A percentile compares a stretch with the other conserved stretches of the same genome.
These are phyloP conservation scores for Sycophila sp. DNA, from an alignment of 1,140 invertebrate genomes.

Conservation along the genomic window DNA sequence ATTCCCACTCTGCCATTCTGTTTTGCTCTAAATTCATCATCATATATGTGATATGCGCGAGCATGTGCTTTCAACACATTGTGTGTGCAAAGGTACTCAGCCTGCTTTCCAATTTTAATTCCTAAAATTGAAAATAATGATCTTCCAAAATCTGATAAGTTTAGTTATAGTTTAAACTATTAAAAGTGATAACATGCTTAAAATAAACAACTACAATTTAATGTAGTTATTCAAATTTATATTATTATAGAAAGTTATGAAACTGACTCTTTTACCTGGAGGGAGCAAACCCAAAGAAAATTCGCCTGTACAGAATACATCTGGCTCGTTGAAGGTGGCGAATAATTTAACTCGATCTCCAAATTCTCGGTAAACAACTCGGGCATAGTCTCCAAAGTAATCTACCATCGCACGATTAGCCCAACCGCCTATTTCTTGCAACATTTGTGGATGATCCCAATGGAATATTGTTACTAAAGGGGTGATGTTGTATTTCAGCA, in stretches of 20 bases:
- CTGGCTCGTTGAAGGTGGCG: slow-evolving; percentile 65
- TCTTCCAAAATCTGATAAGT: slow-evolving; percentile 12
- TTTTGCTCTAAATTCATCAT: slow-evolving; percentile 68
- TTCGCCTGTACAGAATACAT: slow-evolving; percentile 53
- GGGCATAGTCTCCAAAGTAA: slow-evolving; percentile 68
- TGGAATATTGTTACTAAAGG: slow-evolving; percentile 68
- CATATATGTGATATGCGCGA: slow-evolving; percentile 69
- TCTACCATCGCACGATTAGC: slow-evolving; percentile 69
- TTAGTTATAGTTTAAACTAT: slow-evolving; percentile 58
- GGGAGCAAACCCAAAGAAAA: slow-evolving; percentile 42
- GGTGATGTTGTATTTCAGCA: slow-evolving; percentile 66
- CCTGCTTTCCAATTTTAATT: slow-evolving; percentile 40
- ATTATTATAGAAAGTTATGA: not conserved
- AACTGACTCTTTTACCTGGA: slow-evolving; percentile 46
- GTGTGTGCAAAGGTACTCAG: slow-evolving; percentile 66
- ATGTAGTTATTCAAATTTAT: not conserved
- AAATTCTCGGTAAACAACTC: slow-evolving; percentile 63
- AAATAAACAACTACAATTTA: too few relatives aligned
- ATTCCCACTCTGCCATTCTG: slow-evolving; percentile 67
- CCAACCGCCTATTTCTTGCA: slow-evolving; percentile 73
- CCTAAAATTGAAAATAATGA: slow-evolving; percentile 52
- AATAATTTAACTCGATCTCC: slow-evolving; percentile 63
- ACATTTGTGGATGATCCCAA: slow-evolving; percentile 66
- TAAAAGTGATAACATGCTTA: too few relatives aligned
- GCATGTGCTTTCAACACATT: slow-evolving; percentile 69